Evolutionary conservation across 1,140 invertebrate genomes (phyloP).

Genomic region (Cataglyphis hispanica): DNA sequence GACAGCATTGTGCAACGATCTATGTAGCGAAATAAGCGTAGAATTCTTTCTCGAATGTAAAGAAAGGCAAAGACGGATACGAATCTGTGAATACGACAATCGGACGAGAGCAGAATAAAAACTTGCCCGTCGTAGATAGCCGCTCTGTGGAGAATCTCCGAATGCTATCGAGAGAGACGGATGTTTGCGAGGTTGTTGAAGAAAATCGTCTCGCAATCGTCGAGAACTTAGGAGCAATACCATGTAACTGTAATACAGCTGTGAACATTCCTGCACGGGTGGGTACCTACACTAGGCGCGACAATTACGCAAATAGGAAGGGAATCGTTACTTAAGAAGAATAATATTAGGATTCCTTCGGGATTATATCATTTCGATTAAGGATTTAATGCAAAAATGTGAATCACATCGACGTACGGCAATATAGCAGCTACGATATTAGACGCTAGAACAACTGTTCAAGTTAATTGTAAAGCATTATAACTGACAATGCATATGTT

Average conservation of each 20-base stretch:
- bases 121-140: neutral
- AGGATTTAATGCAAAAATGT: neutral
- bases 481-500: slow-evolving; percentile 42
- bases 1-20: neutral
- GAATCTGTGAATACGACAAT: slow-evolving; percentile 70
- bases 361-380: slow-evolving; percentile 39
- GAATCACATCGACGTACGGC: slow-evolving; percentile 50
- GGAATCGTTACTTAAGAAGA: slow-evolving; percentile 54
- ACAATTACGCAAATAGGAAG: slow-evolving; percentile 49
- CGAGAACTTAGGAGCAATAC: slow-evolving; percentile 71
- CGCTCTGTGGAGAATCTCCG: neutral
- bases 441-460: slow-evolving; percentile 36
- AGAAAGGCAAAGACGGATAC: slow-evolving; percentile 11
- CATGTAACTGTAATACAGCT: slow-evolving; percentile 69
- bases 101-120: slow-evolving; percentile 43
- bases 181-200: neutral
- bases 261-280: slow-evolving; percentile 75
- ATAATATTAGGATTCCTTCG: slow-evolving; percentile 32
- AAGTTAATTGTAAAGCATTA: slow-evolving; percentile 12
- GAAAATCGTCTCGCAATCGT: slow-evolving; percentile 46
- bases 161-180: neutral
- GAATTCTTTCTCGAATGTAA: slow-evolving; percentile 13
- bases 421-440: slow-evolving; percentile 65
- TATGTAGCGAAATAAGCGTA: neutral
- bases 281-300: slow-evolving; percentile 45